Base-by-base conservation (phyloP, 2,888 invertebrate genomes). In the Drosophila acutilabella region DNA sequence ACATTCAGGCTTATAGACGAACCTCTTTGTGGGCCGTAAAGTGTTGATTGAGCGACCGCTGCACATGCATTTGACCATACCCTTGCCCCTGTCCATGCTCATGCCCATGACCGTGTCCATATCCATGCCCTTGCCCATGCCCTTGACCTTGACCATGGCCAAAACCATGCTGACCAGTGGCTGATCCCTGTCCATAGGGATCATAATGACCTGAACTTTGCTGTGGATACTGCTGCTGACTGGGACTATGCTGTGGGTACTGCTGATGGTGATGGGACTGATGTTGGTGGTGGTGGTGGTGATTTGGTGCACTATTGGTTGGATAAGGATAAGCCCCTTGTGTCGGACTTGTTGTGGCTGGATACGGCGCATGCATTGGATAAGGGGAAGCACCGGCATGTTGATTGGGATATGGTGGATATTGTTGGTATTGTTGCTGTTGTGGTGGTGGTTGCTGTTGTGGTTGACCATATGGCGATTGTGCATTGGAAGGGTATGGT, bases 1-100 rank as follows among this genome's bases (percentile, higher is more conserved):
- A 16, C 40, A 30, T 30, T 30, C 30, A 30, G 8, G 8, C 8
- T 52, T 52, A 59, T 59, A 52, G 59, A 92, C 91, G 89, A 91
- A 92, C 91, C 91, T 91, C 91, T 88, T 81, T 90, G 57, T 79
- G 83, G 71, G 78, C 80, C 79, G 80, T 66, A 70, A 64, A 68
- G 42, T 52, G 58, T 56, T 69, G 61, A 68, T 68, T 79, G 80
- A 54, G 54, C 53, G 77, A 68, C 61, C 65, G 74, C 70, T 82
- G 74, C 75, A 45, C 30, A 51, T 70, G 71, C 66, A 78, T 57
- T 70, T 54, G 69, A 48, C 57, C 56, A 64, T 81, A 48, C 42
- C 70, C 75, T 11, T 65, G 64, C 18, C 50, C 60, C 5, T 50
- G 50, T 1, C 50, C 53, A 18, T 57, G n/a, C 10, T 40, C 67